Evolutionary conservation across 1,140 invertebrate species (phyloP).

Genomic region (Piezodorus guildinii): DNA sequence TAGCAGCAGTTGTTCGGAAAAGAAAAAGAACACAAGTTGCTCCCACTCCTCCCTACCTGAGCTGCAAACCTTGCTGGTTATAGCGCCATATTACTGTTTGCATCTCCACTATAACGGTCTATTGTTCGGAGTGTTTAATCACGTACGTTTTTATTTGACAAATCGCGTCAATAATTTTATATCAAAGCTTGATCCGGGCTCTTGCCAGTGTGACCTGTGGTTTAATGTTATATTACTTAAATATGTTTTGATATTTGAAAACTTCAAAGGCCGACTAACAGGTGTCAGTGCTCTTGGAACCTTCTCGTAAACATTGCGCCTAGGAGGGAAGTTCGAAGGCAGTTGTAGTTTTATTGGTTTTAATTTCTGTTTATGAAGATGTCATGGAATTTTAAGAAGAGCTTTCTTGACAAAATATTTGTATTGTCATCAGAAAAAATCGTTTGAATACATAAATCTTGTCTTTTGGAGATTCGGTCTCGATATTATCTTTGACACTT

Average conservation of each 20-base stretch:
- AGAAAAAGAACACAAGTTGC: too few relatives aligned
- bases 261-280: not conserved
- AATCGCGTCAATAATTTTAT: too few relatives aligned
- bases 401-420: not conserved
- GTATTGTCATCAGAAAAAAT: not conserved
- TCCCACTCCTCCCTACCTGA: too few relatives aligned
- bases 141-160: too few relatives aligned
- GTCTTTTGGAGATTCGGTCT: not conserved
- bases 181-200: too few relatives aligned
- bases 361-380: not conserved
- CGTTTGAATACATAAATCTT: not conserved
- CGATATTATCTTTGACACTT: not conserved
- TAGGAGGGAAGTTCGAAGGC: not conserved
- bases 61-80: too few relatives aligned
- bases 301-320: not conserved
- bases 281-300: conserved; percentile 1
- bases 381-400: not conserved
- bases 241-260: not conserved
- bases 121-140: too few relatives aligned
- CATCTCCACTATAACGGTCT: too few relatives aligned
- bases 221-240: not conserved
- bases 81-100: too few relatives aligned
- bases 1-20: too few relatives aligned
- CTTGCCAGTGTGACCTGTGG: not conserved
- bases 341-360: not conserved